phyloP scores from a whole-genome alignment of 1,140 invertebrate genomes.

The Drosophila nasuta region DNA sequence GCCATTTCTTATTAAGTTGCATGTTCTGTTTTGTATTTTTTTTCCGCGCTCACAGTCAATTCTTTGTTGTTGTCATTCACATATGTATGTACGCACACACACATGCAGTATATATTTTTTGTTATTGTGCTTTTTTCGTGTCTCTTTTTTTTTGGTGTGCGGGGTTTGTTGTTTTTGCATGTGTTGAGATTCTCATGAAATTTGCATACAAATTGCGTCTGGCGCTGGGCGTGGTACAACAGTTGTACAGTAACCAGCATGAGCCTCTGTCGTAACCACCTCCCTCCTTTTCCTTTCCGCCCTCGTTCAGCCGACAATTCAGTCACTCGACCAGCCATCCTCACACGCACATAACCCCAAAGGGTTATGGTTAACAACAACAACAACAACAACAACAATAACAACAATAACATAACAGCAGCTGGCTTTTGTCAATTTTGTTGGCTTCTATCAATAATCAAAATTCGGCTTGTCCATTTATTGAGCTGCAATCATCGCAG shows the following conservation, averaged over 20 bases:
- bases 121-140: constrained; percentile 34
- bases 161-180: constrained; percentile 64
- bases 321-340: constrained; percentile 15
- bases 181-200: constrained; percentile 83
- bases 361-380: constrained; percentile 27
- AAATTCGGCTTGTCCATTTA: constrained; percentile 5
- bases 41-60: constrained; percentile 45
- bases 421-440: constrained; percentile 42
- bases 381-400: neutral
- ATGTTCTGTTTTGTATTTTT: constrained; percentile 42
- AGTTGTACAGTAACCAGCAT: constrained; percentile 32
- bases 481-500: constrained; percentile 27
- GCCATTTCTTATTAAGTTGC: constrained; percentile 63
- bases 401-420: constrained; percentile 21
- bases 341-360: constrained; percentile 14
- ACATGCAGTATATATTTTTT: constrained; percentile 20
- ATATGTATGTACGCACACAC: neutral
- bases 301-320: neutral
- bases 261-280: neutral
- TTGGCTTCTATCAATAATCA: constrained; percentile 50
- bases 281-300: neutral
- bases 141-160: constrained; percentile 25
- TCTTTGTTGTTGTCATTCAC: constrained; percentile 38
- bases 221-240: constrained; percentile 63
- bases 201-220: constrained; percentile 84